Evolutionary conservation across 2,797 vertebrate species (phyloP).

Genomic region (Rousettus madagascariensis): DNA sequence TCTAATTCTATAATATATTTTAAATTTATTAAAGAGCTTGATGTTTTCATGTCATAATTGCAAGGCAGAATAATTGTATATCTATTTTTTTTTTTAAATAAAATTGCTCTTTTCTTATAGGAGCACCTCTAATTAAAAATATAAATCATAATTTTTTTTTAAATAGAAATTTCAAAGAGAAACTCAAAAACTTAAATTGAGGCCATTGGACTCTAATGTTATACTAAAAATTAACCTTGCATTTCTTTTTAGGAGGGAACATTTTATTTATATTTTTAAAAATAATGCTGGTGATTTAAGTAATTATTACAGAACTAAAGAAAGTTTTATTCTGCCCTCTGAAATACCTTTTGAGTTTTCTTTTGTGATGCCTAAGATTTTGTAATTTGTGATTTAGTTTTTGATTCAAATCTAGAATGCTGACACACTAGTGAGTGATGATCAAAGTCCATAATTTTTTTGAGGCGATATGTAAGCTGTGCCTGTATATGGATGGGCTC

Average conservation of each 20-base stretch:
- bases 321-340: neutral
- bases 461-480: neutral
- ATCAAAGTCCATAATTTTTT: neutral
- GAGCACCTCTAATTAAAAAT: neutral
- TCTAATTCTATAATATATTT: neutral
- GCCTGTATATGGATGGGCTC: accelerated
- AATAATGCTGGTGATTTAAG: neutral
- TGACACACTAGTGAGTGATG: neutral
- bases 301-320: neutral
- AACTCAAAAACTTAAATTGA: neutral
- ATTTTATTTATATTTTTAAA: neutral
- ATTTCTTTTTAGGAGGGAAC: neutral
- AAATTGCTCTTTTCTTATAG: neutral
- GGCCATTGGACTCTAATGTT: neutral
- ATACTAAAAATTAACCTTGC: neutral
- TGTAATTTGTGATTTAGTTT: neutral
- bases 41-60: neutral
- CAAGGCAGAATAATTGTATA: neutral
- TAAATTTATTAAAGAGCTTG: neutral
- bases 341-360: neutral
- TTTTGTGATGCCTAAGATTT: neutral
- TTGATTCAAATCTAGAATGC: neutral
- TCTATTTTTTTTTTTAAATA: neutral
- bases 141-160: neutral
- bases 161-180: neutral